phyloP scores from a whole-genome alignment of 1,140 invertebrate genomes.

The Drosophila ohnishii region DNA sequence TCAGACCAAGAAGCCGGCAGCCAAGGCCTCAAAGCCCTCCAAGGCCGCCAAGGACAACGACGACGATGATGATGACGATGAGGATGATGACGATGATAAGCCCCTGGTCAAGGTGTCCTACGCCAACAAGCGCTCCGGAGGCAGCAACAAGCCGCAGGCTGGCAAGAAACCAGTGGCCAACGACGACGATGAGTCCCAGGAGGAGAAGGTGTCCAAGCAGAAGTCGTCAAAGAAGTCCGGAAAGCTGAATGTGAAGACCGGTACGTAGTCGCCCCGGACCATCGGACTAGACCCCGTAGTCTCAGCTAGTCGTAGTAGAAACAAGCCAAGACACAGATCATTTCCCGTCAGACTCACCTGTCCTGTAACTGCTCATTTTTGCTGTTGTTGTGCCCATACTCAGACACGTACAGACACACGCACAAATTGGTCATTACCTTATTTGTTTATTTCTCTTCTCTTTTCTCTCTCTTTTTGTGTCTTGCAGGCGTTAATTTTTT shows the following conservation, averaged over 20 bases:
- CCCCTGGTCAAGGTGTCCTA: constrained; percentile 80
- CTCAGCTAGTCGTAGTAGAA: constrained; percentile 21
- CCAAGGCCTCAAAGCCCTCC: constrained; percentile 44
- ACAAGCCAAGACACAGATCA: constrained; percentile 35
- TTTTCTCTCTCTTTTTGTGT: constrained; percentile 79
- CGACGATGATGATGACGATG: constrained; percentile 58
- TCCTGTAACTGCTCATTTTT: constrained; percentile 43
- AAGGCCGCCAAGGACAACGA: constrained; percentile 49
- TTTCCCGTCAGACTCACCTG: constrained; percentile 24
- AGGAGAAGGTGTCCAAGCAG: constrained; percentile 56
- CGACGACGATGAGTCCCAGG: constrained; percentile 62
- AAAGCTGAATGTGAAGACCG: constrained; percentile 85
- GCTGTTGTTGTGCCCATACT: constrained; percentile 43
- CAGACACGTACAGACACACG: constrained; percentile 41
- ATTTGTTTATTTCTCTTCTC: constrained; percentile 80
- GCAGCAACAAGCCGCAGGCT: constrained; percentile 56
- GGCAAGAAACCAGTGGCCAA: constrained; percentile 57
- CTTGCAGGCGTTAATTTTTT: constrained; percentile 83
- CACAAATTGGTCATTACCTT: constrained; percentile 75
- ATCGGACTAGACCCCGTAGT: constrained; percentile 18
- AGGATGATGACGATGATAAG: constrained; percentile 61
- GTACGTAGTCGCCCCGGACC: constrained; percentile 85
- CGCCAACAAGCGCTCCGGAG: constrained; percentile 66
- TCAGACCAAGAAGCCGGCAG: constrained; percentile 49
- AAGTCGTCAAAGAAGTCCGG: constrained; percentile 69